Evolutionary conservation across 2,888 invertebrate species (phyloP), one percentile per base, ranked within the genome.

Genomic region (Ochropleura leucogaster): DNA sequence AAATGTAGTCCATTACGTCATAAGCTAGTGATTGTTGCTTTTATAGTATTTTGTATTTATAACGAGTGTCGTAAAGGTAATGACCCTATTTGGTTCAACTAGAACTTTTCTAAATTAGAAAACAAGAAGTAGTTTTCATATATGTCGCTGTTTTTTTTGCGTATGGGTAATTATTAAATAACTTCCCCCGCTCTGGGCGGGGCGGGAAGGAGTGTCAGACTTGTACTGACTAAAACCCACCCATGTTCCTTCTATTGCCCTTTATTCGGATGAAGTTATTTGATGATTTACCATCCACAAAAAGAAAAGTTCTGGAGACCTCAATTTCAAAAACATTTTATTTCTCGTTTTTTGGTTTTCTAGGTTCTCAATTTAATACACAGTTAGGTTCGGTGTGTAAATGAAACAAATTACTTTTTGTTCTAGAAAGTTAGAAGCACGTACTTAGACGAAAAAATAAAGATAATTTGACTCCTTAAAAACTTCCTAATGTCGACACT

Each of bases 341-440:
- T n/a, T 71, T 59, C 20, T 42, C 44, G n/a, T 6, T 62, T 85
- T 51, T n/a, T 53, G 30, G 20, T 67, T 66, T 64, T 67, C 42
- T 44, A 62, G 40, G 18, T 51, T 16, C 14, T 57, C 64, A 74
- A 74, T 77, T 80, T 84, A 72, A 71, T 64, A 66, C 68, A 57
- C 63, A 10, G 64, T 74, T 68, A 75, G 51, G 46, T 65, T 67
- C 62, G 10, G 70, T 40, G 65, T 78, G 63, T 71, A 76, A 80
- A 72, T 74, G 64, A 83, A 75, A 77, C 55, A 68, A 79, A 87
- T 74, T 65, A 55, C 67, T 64, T 80, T 74, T 78, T 69, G 59
- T 62, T 77, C 66, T 46, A 74, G n/a, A 83, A 83, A 83, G 18
- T 84, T 84, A 49, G 53, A 72, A 86, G 70, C 67, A 82, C 72